Percentiles rank a stretch among this genome's conserved stretches.
These are phyloP conservation scores for Tiliacea citrago DNA, from an alignment of 2,888 invertebrate genomes.

Conservation along the genomic window DNA sequence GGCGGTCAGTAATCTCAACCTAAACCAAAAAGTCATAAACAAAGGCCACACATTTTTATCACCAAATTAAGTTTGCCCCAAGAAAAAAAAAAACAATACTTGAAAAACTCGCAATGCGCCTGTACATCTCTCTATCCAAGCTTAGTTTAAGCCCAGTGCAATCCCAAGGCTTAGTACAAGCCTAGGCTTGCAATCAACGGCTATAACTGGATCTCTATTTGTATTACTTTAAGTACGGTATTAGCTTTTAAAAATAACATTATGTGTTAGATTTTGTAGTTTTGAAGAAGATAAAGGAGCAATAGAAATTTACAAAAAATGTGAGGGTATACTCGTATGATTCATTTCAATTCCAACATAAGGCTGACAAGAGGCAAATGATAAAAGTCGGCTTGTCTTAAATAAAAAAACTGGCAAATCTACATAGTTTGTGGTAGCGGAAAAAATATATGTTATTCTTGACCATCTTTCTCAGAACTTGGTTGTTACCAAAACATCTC, in stretches of 20 bases:
- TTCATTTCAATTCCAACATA: no score
- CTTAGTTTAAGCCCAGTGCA: slow-evolving; percentile 59
- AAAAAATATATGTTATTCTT: no score
- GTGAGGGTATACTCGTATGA: no score
- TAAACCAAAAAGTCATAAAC: slow-evolving; percentile 9
- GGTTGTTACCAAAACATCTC: no score
- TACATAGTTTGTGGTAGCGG: no score
- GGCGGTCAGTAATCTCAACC: not conserved
- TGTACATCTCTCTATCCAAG: slow-evolving; percentile 47
- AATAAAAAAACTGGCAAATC: no score
- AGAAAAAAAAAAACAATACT: slow-evolving; percentile 28
- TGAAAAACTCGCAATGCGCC: slow-evolving; percentile 55
- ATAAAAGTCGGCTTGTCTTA: no score
- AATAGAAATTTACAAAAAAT: no score
- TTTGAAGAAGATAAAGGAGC: not conserved
- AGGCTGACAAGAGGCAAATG: no score
- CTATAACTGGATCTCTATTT: slow-evolving; percentile 55
- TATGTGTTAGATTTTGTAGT: slow-evolving; percentile 5
- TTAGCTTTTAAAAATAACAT: slow-evolving; percentile 37
- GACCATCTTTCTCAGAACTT: no score
- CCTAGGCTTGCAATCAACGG: slow-evolving; percentile 65
- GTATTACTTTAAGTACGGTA: slow-evolving; percentile 41
- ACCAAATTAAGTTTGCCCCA: slow-evolving; percentile 28
- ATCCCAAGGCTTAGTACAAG: slow-evolving; percentile 60
- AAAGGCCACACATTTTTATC: slow-evolving; percentile 31